Conservation (phyloP, 2,113 vertebrate genomes). For the Zapornia atra region DNA sequence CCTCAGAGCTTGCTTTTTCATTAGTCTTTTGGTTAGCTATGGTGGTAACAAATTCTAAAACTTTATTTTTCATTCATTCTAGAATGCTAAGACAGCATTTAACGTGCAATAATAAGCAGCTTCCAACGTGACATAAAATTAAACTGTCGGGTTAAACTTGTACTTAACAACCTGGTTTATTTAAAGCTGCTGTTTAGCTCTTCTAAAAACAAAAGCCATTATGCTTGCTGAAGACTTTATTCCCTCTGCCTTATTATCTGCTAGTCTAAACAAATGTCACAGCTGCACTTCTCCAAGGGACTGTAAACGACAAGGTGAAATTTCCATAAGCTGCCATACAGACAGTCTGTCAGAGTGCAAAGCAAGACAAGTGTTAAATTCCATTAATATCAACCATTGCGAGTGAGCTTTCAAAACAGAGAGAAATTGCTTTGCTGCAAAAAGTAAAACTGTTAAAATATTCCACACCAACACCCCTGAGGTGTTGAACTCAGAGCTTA, state of each 20-base stretch:
- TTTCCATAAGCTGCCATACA: neutral
- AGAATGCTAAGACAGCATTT: neutral
- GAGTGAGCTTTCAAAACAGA: neutral
- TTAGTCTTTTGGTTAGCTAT: neutral
- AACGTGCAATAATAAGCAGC: neutral
- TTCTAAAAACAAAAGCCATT: slow-evolving; percentile 13
- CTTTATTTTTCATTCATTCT: neutral
- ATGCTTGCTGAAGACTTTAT: neutral
- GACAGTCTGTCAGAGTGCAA: neutral
- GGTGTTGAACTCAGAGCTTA: neutral
- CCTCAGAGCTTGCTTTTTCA: neutral
- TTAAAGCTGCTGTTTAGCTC: neutral
- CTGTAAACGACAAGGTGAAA: neutral
- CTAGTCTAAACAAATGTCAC: slow-evolving; percentile 16
- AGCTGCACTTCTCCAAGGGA: slow-evolving; percentile 1
- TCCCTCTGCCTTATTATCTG: neutral
- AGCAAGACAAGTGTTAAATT: neutral
- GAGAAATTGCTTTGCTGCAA: neutral
- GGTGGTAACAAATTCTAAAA: neutral
- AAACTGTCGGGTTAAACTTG: neutral
- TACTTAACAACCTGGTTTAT: slow-evolving; percentile 1
- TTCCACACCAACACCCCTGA: neutral
- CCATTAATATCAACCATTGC: neutral
- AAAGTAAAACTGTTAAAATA: slow-evolving; percentile 8
- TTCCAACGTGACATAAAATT: neutral